Evolutionary conservation across 2,113 vertebrate species (phyloP).

Genomic region (Otolemur garnettii): DNA sequence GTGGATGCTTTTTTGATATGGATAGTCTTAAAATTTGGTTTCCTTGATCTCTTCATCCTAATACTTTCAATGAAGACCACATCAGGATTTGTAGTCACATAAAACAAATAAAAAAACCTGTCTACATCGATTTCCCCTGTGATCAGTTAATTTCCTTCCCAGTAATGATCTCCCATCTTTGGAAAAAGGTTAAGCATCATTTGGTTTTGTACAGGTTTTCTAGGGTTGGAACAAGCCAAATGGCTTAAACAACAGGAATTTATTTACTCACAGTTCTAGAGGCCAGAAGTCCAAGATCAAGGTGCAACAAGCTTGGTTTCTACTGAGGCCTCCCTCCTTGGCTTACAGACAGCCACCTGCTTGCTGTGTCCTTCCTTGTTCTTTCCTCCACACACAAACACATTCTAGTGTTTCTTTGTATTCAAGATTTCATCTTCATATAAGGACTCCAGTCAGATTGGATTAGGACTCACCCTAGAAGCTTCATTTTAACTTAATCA

Average conservation of each 20-base stretch:
- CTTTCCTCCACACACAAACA: not conserved
- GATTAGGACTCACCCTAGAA: not conserved
- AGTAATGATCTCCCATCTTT: not conserved
- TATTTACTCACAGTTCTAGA: not conserved
- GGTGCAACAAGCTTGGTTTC: not conserved
- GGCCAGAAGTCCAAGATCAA: not conserved
- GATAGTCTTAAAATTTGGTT: not conserved
- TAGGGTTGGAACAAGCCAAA: not conserved
- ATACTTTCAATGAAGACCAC: not conserved
- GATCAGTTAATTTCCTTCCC: not conserved
- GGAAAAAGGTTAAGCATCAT: not conserved
- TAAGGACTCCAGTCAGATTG: not conserved
- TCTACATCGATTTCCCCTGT: not conserved
- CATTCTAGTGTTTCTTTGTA: not conserved
- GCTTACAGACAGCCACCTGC: not conserved
- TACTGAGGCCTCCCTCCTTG: not conserved
- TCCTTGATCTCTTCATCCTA: not conserved
- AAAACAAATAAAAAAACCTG: not conserved
- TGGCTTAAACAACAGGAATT: not conserved
- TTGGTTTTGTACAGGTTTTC: not conserved
- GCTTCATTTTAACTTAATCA: not conserved
- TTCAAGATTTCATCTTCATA: not conserved
- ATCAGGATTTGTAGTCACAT: not conserved
- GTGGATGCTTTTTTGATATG: not conserved
- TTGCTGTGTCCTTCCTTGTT: not conserved